phyloP scores from a whole-genome alignment of 2,797 vertebrate species.

The Apodemus agrarius region DNA sequence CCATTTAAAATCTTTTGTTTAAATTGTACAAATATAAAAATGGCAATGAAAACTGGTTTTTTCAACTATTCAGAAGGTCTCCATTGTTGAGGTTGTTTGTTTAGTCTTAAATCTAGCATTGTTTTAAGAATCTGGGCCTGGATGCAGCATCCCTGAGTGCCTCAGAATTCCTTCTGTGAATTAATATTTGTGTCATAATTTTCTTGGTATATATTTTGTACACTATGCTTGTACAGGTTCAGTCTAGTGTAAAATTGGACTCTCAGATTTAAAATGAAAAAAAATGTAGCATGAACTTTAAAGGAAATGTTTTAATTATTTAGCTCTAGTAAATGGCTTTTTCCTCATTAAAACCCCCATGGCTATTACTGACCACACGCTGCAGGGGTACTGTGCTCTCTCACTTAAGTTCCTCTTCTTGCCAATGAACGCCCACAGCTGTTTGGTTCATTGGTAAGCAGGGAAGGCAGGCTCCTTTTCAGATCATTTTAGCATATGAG shows the following conservation, averaged over 20 bases:
- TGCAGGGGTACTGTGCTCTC: neutral
- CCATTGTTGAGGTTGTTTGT: neutral
- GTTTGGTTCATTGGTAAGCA: conserved; percentile 76
- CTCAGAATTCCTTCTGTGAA: neutral
- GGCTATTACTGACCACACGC: conserved; percentile 10
- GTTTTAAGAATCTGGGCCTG: neutral
- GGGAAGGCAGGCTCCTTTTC: conserved; percentile 68
- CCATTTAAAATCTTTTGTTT: neutral
- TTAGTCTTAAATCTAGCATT: neutral
- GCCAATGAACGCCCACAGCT: conserved; percentile 72
- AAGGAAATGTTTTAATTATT: neutral
- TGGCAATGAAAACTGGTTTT: conserved; percentile 29
- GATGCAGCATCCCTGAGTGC: neutral
- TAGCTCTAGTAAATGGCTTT: neutral
- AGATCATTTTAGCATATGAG: conserved; percentile 81
- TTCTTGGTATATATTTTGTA: neutral
- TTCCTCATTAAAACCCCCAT: neutral
- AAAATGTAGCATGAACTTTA: neutral
- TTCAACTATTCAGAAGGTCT: neutral
- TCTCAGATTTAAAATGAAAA: neutral
- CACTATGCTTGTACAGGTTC: neutral
- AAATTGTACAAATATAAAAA: conserved; percentile 10
- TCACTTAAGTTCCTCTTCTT: conserved; percentile 48
- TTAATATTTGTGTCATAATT: conserved; percentile 38
- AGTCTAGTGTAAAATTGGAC: neutral